Conservation (phyloP, 2,888 invertebrate genomes). For the Aphidius colemani region DNA sequence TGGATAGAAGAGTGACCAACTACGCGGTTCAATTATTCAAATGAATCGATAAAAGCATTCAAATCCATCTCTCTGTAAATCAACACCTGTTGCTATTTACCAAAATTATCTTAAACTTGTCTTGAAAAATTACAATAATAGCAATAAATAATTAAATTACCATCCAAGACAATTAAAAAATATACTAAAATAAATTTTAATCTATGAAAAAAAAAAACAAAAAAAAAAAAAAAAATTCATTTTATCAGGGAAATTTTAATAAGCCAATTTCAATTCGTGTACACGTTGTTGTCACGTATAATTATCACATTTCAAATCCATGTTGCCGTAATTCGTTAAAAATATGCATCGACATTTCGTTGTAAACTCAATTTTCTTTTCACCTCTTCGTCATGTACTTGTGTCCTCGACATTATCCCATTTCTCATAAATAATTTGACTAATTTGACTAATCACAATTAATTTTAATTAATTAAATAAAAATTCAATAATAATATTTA, state of each 20-base stretch:
- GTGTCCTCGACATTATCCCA: too few species aligned
- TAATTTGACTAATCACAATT: slow-evolving; percentile 1
- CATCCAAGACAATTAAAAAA: too few species aligned
- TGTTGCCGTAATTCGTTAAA: slow-evolving; percentile 11
- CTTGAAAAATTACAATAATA: too few species aligned
- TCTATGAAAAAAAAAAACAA: too few species aligned
- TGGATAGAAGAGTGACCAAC: too few species aligned
- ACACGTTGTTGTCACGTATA: slow-evolving; percentile 13
- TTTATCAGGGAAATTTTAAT: slow-evolving; percentile 15
- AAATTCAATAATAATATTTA: slow-evolving; percentile 30
- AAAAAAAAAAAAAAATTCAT: not conserved
- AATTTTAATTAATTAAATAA: slow-evolving; percentile 3
- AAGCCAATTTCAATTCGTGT: slow-evolving; percentile 18
- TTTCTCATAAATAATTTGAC: not conserved
- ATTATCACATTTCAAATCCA: slow-evolving; percentile 2
- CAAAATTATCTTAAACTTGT: not conserved
- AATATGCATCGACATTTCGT: slow-evolving; percentile 17
- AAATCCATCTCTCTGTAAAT: slow-evolving; percentile 5
- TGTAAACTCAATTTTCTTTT: not conserved
- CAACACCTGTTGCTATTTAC: slow-evolving; percentile 34
- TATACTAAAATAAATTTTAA: too few species aligned
- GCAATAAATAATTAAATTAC: too few species aligned
- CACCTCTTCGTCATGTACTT: too few species aligned
- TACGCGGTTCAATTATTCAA: slow-evolving; percentile 51
- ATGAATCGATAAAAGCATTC: slow-evolving; percentile 36